A percentile compares a stretch with the other conserved stretches of the same genome.
Evolutionary conservation across 2,797 vertebrate species (phyloP).

Genomic region (Cossypha heuglini): DNA sequence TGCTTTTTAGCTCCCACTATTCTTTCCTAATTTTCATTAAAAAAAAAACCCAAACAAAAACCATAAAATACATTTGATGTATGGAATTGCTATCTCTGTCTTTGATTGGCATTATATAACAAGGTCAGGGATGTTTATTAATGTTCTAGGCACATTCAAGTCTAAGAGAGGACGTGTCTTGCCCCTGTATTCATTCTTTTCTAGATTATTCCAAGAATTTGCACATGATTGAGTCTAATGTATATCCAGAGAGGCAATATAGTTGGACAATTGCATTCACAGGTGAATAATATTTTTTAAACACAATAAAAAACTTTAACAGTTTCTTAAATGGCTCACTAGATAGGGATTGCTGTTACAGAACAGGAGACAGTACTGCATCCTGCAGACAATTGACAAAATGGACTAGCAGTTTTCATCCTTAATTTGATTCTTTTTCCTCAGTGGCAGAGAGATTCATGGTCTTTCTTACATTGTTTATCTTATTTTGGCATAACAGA

Average conservation of each 20-base stretch:
- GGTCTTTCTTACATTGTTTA: not conserved
- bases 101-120: not conserved
- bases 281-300: not conserved
- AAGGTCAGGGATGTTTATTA: not conserved
- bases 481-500: not conserved
- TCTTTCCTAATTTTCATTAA: not conserved
- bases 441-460: not conserved
- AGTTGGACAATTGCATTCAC: not conserved
- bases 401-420: not conserved
- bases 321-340: not conserved
- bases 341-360: not conserved
- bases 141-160: not conserved
- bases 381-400: not conserved
- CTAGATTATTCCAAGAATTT: not conserved
- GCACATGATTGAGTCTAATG: not conserved
- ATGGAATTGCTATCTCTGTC: not conserved
- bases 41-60: not conserved
- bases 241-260: not conserved
- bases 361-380: not conserved
- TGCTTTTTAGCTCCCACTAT: not conserved
- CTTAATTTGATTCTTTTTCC: not conserved
- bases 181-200: not conserved
- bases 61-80: not conserved
- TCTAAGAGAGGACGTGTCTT: not conserved
- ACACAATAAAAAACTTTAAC: not conserved